A percentile compares a stretch with the other conserved stretches of the same genome.
Conservation (phyloP, 2,113 vertebrate genomes). For the Myrmecophaga tridactyla region DNA sequence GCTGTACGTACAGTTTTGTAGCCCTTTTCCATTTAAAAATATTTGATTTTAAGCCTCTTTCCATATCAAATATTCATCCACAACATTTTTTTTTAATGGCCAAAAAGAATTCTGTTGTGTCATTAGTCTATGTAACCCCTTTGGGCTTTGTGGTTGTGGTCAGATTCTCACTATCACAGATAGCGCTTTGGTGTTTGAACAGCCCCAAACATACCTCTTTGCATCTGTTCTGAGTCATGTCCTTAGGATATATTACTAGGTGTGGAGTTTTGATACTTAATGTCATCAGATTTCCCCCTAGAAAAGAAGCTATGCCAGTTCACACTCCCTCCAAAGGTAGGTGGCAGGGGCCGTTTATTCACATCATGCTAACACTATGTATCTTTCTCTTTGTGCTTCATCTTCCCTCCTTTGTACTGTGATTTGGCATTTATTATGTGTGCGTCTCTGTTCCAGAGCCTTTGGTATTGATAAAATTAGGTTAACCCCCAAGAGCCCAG, state of each 20-base stretch:
- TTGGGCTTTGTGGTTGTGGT: neutral
- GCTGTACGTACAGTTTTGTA: neutral
- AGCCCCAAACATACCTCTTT: neutral
- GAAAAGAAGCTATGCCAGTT: neutral
- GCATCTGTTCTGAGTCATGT: neutral
- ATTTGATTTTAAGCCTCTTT: neutral
- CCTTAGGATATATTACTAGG: neutral
- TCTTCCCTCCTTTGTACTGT: neutral
- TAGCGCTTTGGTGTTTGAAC: neutral
- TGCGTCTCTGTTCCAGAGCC: neutral
- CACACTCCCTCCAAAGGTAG: neutral
- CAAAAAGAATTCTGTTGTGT: neutral
- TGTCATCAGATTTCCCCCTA: neutral
- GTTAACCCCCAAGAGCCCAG: neutral
- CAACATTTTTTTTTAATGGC: neutral
- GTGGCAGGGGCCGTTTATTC: neutral
- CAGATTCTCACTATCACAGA: neutral
- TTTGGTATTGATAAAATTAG: neutral
- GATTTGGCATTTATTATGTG: neutral
- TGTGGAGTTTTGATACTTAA: neutral
- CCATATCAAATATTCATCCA: neutral
- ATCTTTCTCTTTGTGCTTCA: neutral
- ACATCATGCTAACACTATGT: neutral
- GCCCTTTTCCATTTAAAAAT: neutral
- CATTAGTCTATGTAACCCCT: neutral